Evolutionary conservation across 2,113 vertebrate species (phyloP).

Genomic region (Ictalurus punctatus): DNA sequence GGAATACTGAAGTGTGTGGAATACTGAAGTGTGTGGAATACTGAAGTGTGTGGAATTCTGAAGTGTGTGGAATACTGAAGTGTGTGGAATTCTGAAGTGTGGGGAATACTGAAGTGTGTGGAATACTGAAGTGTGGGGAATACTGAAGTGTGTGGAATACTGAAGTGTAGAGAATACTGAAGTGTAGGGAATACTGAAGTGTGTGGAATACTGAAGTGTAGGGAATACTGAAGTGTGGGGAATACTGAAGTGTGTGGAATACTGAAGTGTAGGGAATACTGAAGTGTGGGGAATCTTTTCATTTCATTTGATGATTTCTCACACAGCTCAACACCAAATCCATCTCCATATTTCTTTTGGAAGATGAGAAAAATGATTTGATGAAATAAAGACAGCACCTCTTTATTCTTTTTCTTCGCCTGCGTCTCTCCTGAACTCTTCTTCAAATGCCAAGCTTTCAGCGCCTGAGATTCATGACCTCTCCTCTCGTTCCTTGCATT

Average conservation of each 20-base stretch:
- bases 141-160: too few relatives aligned
- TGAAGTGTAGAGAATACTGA: too few relatives aligned
- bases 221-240: neutral
- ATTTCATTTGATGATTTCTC: neutral
- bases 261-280: neutral
- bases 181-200: too few relatives aligned
- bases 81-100: too few relatives aligned
- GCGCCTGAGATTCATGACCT: constrained; percentile 19
- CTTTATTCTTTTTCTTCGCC: neutral
- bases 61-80: too few relatives aligned
- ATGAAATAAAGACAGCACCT: neutral
- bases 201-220: neutral
- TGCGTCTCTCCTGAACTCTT: neutral
- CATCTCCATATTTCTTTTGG: neutral
- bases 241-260: neutral
- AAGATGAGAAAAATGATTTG: neutral
- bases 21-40: too few relatives aligned
- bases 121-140: too few relatives aligned
- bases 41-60: too few relatives aligned
- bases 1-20: too few relatives aligned
- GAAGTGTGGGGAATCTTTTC: neutral
- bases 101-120: too few relatives aligned
- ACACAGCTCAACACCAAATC: neutral
- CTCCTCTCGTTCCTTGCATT: constrained; percentile 27
- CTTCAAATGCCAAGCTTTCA: constrained; percentile 23